phyloP scores from a whole-genome alignment of 1,140 invertebrate genomes.

The Drosophila serrata region DNA sequence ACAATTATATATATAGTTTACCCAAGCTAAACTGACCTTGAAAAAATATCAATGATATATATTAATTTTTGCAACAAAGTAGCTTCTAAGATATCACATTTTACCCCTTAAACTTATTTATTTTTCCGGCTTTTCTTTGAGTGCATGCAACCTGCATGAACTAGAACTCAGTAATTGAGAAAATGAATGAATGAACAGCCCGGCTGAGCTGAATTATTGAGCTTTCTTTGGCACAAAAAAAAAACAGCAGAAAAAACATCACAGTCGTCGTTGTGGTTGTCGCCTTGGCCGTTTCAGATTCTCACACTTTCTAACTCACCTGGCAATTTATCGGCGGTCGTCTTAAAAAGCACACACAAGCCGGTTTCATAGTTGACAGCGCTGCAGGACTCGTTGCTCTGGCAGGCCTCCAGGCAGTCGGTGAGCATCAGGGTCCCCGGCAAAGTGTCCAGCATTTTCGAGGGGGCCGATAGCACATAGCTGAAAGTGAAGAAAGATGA shows the following conservation, averaged over 20 bases:
- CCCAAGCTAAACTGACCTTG: neutral
- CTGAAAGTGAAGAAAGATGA: conserved; percentile 78
- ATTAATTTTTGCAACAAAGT: neutral
- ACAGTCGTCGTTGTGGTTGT: conserved; percentile 15
- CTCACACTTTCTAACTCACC: conserved; percentile 88
- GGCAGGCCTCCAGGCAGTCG: conserved; percentile 96
- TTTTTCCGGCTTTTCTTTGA: neutral
- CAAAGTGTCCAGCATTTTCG: conserved; percentile 94
- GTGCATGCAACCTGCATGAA: conserved; percentile 54
- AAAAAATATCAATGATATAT: neutral
- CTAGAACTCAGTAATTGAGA: conserved; percentile 82
- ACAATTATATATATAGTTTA: neutral
- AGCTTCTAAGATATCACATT: neutral
- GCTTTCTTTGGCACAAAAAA: conserved; percentile 81
- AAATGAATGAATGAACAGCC: conserved; percentile 63
- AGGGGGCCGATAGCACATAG: conserved; percentile 95
- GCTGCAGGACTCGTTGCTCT: conserved; percentile 94
- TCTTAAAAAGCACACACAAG: conserved; percentile 96
- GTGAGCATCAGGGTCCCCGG: conserved; percentile 96
- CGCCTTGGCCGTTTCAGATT: conserved; percentile 48
- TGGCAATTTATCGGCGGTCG: conserved; percentile 94
- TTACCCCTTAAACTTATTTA: too few species aligned
- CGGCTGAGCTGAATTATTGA: conserved; percentile 72
- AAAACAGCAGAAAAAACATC: conserved; percentile 24
- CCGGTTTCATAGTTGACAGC: conserved; percentile 98